Percentiles rank a stretch among this genome's conserved stretches.
Conservation (phyloP, 1,140 invertebrate genomes). For the Hormaphis cornu region DNA sequence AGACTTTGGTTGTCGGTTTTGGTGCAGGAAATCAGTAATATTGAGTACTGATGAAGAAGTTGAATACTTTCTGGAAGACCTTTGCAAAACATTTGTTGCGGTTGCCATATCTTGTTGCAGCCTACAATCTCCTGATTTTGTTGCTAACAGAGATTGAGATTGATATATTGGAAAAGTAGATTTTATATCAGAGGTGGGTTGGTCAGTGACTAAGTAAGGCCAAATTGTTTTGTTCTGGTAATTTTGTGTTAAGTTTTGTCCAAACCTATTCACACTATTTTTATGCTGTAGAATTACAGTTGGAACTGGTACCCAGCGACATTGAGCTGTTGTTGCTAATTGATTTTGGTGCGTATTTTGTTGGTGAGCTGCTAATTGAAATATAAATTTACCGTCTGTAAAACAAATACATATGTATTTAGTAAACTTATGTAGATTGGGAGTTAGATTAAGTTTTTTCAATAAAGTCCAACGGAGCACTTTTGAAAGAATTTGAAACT, state of each 20-base stretch:
- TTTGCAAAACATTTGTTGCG: not conserved
- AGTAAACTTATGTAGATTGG: no score
- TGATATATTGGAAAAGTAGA: not conserved
- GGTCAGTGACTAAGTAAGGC: not conserved
- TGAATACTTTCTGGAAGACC: not conserved
- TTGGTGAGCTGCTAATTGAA: slow-evolving; percentile 1
- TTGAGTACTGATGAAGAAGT: not conserved
- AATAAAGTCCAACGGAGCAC: no score
- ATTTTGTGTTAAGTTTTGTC: not conserved
- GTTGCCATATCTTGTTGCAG: not conserved
- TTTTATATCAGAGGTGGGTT: not conserved
- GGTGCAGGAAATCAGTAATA: not conserved
- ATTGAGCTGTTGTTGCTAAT: not conserved
- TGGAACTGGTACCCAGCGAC: not conserved
- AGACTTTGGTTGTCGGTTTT: not conserved
- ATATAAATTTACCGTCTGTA: slow-evolving; percentile 7
- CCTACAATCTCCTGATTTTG: not conserved
- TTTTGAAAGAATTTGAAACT: no score
- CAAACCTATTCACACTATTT: not conserved
- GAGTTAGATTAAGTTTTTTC: no score
- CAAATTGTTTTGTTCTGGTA: not conserved
- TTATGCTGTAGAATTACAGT: not conserved
- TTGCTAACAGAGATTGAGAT: not conserved
- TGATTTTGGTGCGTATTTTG: not conserved
- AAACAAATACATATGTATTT: not conserved